phyloP scores from a whole-genome alignment of 2,113 vertebrate genomes.

The Macrotis lagotis region DNA sequence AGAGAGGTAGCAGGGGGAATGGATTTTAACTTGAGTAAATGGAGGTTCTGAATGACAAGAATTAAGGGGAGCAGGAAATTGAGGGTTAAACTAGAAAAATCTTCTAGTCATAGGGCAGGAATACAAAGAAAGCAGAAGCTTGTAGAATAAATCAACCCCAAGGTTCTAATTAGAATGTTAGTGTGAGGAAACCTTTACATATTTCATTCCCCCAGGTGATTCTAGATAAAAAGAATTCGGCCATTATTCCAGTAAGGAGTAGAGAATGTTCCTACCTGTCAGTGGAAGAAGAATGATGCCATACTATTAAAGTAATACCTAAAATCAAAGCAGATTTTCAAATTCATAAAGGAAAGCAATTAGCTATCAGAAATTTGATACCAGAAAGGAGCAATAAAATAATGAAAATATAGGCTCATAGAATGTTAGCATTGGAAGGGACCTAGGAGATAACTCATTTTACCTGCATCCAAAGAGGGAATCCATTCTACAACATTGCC shows the following conservation, averaged over 20 bases:
- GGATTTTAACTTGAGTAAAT: neutral
- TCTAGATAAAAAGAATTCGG: neutral
- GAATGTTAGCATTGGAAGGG: neutral
- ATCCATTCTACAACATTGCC: neutral
- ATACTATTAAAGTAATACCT: conserved; percentile 1
- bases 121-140: neutral
- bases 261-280: neutral
- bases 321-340: conserved; percentile 9
- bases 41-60: neutral
- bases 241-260: conserved; percentile 32
- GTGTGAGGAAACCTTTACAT: neutral
- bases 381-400: neutral
- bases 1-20: neutral
- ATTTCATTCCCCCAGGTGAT: neutral
- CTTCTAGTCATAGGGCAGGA: conserved; percentile 26
- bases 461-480: neutral
- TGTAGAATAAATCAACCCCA: conserved; percentile 26
- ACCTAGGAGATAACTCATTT: neutral
- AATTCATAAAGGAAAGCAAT: conserved; percentile 11
- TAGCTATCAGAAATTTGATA: neutral
- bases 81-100: neutral
- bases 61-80: neutral
- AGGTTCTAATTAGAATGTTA: conserved; percentile 18
- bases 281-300: neutral
- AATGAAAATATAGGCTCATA: neutral